phyloP scores from a whole-genome alignment of 2,113 vertebrate species.

The Poicephalus meyeri region DNA sequence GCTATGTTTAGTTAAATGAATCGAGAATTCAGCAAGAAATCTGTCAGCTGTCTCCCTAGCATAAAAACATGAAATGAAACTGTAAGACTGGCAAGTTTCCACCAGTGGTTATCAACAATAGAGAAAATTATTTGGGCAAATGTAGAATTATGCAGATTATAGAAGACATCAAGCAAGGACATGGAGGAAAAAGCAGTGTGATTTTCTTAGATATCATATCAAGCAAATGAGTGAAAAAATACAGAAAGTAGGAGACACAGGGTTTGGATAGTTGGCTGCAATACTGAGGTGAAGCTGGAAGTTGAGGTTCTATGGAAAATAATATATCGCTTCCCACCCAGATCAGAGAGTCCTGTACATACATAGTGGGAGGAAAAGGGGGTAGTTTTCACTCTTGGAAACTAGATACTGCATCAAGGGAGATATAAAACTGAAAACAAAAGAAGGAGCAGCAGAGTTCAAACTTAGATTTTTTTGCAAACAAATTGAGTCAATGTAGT shows the following conservation, averaged over 20 bases:
- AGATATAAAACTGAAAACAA: not conserved
- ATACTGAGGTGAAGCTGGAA: not conserved
- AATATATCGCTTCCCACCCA: not conserved
- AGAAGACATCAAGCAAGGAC: not conserved
- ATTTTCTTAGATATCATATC: not conserved
- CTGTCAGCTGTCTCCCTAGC: slow-evolving; percentile 16
- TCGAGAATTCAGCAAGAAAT: slow-evolving; percentile 22
- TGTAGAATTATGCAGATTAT: not conserved
- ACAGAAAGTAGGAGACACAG: not conserved
- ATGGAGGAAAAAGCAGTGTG: not conserved
- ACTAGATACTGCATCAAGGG: not conserved
- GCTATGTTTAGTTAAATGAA: not conserved
- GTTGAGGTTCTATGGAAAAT: not conserved
- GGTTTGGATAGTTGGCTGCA: not conserved
- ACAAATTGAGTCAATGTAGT: not conserved
- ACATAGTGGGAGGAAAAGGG: not conserved
- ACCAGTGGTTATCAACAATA: not conserved
- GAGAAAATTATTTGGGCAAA: slow-evolving; percentile 20
- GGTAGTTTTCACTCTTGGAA: not conserved
- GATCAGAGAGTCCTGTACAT: not conserved
- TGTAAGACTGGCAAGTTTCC: slow-evolving; percentile 14
- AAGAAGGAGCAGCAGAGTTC: not conserved
- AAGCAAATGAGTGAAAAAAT: not conserved
- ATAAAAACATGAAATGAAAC: slow-evolving; percentile 9
- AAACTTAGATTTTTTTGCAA: not conserved